Conservation (phyloP, 1,140 invertebrate species). For the honey bee (Apis mellifera) region DNA sequence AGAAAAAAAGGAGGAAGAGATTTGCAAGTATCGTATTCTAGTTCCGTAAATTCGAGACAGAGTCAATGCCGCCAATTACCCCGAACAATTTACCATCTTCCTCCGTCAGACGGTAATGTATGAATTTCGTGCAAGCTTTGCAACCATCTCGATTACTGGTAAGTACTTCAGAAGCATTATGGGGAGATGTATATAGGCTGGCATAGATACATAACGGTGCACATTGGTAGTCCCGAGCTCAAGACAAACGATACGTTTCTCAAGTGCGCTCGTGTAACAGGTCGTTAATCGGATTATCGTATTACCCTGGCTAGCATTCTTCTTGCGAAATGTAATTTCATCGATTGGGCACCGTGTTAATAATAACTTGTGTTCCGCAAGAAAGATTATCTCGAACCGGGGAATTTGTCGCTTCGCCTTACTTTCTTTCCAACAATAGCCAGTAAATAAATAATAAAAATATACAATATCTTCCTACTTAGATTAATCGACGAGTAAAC, state of each 20-base stretch:
- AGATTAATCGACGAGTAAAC: no score
- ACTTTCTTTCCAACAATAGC: not conserved
- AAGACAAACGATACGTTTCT: slow-evolving; percentile 59
- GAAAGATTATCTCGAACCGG: slow-evolving; percentile 34
- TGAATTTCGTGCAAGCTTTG: slow-evolving; percentile 46
- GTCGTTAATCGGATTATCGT: slow-evolving; percentile 64
- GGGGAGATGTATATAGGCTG: slow-evolving; percentile 27
- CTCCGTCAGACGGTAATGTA: slow-evolving; percentile 32
- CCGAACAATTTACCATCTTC: slow-evolving; percentile 26
- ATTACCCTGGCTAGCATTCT: slow-evolving; percentile 56
- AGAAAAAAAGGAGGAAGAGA: not conserved
- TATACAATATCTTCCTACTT: no score
- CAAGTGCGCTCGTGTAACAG: slow-evolving; percentile 57
- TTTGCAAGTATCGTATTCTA: not conserved
- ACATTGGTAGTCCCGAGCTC: slow-evolving; percentile 37
- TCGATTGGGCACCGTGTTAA: slow-evolving; percentile 53
- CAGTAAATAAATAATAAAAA: no score
- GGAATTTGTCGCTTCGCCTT: not conserved
- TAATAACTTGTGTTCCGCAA: slow-evolving; percentile 48
- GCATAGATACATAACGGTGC: slow-evolving; percentile 19
- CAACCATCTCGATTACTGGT: slow-evolving; percentile 42
- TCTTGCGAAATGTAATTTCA: slow-evolving; percentile 62
- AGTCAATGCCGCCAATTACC: slow-evolving; percentile 26
- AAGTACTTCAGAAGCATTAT: slow-evolving; percentile 46
- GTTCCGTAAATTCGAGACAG: not conserved